Base-by-base conservation (phyloP, 2,113 vertebrate genomes). In the Apaloderma vittatum region DNA sequence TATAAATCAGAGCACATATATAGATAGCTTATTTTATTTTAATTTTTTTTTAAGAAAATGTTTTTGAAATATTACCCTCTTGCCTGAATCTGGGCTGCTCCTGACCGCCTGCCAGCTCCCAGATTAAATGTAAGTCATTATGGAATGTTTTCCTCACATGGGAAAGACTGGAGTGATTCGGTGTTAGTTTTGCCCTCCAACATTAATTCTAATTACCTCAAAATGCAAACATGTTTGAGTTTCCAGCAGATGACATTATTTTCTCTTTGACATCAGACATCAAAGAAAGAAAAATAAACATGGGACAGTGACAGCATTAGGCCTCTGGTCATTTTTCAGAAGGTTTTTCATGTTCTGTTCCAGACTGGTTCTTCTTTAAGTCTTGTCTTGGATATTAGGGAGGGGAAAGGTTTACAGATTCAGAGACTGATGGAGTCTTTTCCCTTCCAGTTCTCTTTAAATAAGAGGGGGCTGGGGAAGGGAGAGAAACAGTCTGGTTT, bases 121-220 rank as follows among this genome's bases (percentile, higher is more conserved):
- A 97, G 97, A 97, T 97, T 97, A 97, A 98, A 97, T 97, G 90
- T 97, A 98, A 98, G 97, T 98, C 97, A 96, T 98, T 98, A 97
- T n/a, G 51, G 97, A 98, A 97, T 97, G 94, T 98, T 98, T 98
- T 96, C 95, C 94, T 97, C 97, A 97, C 97, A 97, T 97, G 97
- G 97, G 97, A 98, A 97, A 88, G 87, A 90, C 81, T 96, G 87
- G 82, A 97, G 86, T 96, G 91, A 88, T 93, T 96, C 57, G 54
- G 95, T 98, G 92, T 97, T 97, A 93, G 96, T 93, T 97, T 98
- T 98, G 97, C 96, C 97, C 97, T 97, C 96, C 89, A 62, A 97
- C 98, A 98, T 98, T 98, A 98, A 98, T 98, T 98, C 97, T 98
- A 98, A 98, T 98, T 98, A 98, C 97, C 97, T 98, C 97, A 98